Conservation (phyloP, 2,888 invertebrate genomes). For the Heterodera filipjevi region DNA sequence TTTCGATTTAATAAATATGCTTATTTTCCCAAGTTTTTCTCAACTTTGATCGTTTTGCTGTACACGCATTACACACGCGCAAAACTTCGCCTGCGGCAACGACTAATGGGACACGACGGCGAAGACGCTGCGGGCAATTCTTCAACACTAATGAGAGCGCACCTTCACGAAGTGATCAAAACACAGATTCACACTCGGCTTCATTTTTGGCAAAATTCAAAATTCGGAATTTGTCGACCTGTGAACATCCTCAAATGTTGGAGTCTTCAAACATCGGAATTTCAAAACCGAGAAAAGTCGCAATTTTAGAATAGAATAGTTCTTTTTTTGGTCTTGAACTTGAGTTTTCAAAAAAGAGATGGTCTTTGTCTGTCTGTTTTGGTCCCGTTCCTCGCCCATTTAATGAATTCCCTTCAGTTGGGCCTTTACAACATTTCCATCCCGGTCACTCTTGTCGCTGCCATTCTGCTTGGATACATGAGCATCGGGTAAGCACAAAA, state of each 20-base stretch:
- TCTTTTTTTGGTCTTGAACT: no score
- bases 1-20: no score
- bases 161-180: slow-evolving; percentile 6
- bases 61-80: slow-evolving; percentile 45
- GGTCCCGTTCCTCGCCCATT: no score
- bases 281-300: no score
- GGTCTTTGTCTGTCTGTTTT: no score
- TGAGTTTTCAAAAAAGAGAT: no score
- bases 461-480: slow-evolving; percentile 85
- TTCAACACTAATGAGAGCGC: slow-evolving; percentile 18
- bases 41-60: slow-evolving; percentile 64
- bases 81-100: slow-evolving; percentile 1
- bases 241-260: no score
- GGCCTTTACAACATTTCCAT: slow-evolving; percentile 74
- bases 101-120: neutral
- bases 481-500: slow-evolving; percentile 74
- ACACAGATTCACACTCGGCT: no score
- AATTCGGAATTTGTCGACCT: no score
- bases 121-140: slow-evolving; percentile 18
- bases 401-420: slow-evolving; percentile 32
- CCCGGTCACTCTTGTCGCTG: slow-evolving; percentile 83
- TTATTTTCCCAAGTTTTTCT: slow-evolving; percentile 50
- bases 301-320: no score
- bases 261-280: no score
- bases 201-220: no score